A percentile compares a stretch with the other conserved stretches of the same genome.
These are phyloP conservation scores for Microctenopoma steveboyesi DNA, from an alignment of 2,797 vertebrate species.

Conservation along the genomic window DNA sequence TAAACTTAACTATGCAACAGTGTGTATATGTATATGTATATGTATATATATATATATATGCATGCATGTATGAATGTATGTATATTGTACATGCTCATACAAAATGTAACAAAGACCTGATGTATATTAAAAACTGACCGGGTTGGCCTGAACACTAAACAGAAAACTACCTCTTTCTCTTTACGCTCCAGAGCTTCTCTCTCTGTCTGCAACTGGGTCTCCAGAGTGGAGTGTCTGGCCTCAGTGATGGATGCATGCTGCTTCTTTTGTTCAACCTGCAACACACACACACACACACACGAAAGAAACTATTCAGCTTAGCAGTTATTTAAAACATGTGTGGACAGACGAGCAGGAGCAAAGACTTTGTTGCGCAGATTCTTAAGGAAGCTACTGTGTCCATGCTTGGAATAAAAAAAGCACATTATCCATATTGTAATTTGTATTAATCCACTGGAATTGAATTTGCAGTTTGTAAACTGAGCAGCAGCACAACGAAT, in stretches of 20 bases:
- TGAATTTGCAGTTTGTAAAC: not conserved
- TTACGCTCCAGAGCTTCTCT: slow-evolving; percentile 96
- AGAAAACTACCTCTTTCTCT: slow-evolving; percentile 91
- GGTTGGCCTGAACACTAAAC: not conserved
- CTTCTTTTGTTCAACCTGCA: slow-evolving; percentile 88
- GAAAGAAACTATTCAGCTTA: slow-evolving; percentile 26
- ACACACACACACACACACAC: slow-evolving; percentile 30
- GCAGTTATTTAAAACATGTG: slow-evolving; percentile 31
- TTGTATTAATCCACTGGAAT: not conserved
- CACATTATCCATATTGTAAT: not conserved
- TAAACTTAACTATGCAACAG: not conserved
- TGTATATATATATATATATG: too few species aligned
- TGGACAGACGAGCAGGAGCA: slow-evolving; percentile 15
- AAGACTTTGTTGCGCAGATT: not conserved
- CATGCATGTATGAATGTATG: too few species aligned
- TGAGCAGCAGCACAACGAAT: slow-evolving; percentile 4
- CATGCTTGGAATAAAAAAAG: not conserved
- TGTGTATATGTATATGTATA: too few species aligned
- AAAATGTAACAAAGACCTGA: not conserved
- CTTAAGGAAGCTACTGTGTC: not conserved
- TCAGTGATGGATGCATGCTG: slow-evolving; percentile 83
- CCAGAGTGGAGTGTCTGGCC: slow-evolving; percentile 85
- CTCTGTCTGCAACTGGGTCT: slow-evolving; percentile 93
- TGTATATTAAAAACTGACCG: not conserved
- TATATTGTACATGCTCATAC: too few species aligned